These are phyloP conservation scores for Marmota monax DNA, from an alignment of 2,113 vertebrate genomes.

Conservation along the genomic window DNA sequence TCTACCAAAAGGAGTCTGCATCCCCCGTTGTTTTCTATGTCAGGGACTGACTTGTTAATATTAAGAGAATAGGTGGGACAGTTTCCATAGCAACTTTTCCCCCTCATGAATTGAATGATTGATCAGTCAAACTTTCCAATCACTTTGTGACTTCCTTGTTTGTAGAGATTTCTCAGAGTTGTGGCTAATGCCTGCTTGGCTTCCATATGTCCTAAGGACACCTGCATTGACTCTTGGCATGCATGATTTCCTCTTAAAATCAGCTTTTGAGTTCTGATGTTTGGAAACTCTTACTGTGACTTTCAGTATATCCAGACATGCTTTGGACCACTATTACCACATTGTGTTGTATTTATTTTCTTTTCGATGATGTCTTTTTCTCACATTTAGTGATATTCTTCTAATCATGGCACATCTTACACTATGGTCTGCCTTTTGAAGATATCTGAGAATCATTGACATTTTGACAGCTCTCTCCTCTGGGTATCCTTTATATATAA, in stretches of 20 bases:
- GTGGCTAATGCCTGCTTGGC: background rate
- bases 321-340: background rate
- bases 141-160: background rate
- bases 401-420: background rate
- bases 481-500: background rate
- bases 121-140: background rate
- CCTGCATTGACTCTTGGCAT: background rate
- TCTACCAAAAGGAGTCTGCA: background rate
- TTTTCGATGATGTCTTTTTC: background rate
- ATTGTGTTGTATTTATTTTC: background rate
- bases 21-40: background rate
- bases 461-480: constrained; percentile 44
- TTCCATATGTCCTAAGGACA: background rate
- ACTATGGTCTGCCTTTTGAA: background rate
- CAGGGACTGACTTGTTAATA: constrained; percentile 40
- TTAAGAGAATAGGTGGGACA: background rate
- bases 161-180: background rate
- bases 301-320: background rate
- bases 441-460: background rate
- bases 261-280: background rate
- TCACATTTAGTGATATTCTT: background rate
- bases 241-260: background rate
- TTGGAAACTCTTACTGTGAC: background rate
- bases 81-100: background rate
- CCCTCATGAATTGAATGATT: background rate